A percentile compares a stretch with the other conserved stretches of the same genome.
Evolutionary conservation across 2,797 vertebrate genomes (phyloP).

Genomic region (Lepus townsendii): DNA sequence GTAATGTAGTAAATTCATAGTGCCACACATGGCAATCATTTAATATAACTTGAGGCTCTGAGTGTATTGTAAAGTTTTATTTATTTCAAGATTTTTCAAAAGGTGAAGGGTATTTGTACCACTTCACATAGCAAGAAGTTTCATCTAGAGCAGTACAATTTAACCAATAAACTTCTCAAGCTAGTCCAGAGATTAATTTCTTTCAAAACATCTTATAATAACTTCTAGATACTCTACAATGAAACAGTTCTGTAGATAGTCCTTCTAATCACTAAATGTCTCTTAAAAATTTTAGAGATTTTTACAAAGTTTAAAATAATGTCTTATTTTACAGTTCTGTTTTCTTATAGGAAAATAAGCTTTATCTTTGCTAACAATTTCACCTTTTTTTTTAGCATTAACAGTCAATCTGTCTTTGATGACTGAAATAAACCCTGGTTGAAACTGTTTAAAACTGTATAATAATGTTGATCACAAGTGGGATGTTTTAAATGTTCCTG

Average conservation of each 20-base stretch:
- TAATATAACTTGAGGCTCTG: background rate
- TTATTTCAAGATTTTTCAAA: background rate
- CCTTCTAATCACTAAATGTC: background rate
- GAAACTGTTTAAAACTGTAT: slow-evolving; percentile 41
- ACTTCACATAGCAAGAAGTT: background rate
- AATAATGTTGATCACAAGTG: background rate
- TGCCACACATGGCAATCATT: background rate
- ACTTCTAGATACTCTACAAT: background rate
- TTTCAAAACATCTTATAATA: background rate
- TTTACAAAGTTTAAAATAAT: background rate
- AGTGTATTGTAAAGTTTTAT: background rate
- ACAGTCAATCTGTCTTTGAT: background rate
- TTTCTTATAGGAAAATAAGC: slow-evolving; percentile 20
- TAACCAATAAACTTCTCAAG: background rate
- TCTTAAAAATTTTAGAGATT: background rate
- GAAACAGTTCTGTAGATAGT: background rate
- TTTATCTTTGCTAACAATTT: background rate
- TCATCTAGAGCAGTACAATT: background rate
- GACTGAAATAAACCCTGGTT: background rate
- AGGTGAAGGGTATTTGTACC: background rate
- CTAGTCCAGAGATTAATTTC: background rate
- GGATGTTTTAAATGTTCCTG: background rate
- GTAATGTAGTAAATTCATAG: background rate
- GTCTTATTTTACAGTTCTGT: background rate
- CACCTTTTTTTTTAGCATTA: background rate